Base-by-base conservation (phyloP, 2,888 invertebrate genomes). In the Euplagia quadripunctaria region DNA sequence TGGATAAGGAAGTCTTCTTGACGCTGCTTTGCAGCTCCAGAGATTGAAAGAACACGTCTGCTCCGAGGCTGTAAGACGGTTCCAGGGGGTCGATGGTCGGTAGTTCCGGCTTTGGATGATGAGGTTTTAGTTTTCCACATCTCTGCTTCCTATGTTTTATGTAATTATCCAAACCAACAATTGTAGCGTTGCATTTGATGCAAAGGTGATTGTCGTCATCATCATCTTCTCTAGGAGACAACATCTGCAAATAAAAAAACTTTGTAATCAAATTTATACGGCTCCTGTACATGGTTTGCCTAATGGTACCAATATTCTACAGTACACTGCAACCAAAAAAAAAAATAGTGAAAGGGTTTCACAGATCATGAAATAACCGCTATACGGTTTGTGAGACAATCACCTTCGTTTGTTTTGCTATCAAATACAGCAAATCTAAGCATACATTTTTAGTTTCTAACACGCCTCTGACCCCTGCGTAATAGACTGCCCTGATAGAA, bases 121-220 rank as follows among this genome's bases (percentile, higher is more conserved):
- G 90, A 4, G 82, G 89, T 71, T 88, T 88, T 7, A 81, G 63
- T 90, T 96, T 96, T 46, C 95, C 94, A 85, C 98, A 98, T 81
- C 96, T 96, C 52, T 96, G 94, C 88, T 98, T 98, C 64, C 98
- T 97, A 88, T 99, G 99, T 61, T 96, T 96, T 46, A 99, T 97
- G 90, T 99, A 99, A 90, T 98, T 98, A 64, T 98, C 97, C n/a
- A 99, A 95, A 0, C 99, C 99, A 58, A 97, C 93, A 76, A 99
- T 97, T 5, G 98, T 98, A 31, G 96, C 90, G 84, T 98, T 98
- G 93, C 99, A 99, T 88, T 98, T 98, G 86, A 99, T 97, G 93
- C 99, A 99, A 79, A 98, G 97, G 89, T 99, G 99, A 7, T 97
- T 97, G 92, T 99, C 98, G 72, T 98, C 98, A 68, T 98, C 97